These are phyloP conservation scores for Gila orcuttii DNA, from an alignment of 2,113 vertebrate species.

Conservation along the genomic window DNA sequence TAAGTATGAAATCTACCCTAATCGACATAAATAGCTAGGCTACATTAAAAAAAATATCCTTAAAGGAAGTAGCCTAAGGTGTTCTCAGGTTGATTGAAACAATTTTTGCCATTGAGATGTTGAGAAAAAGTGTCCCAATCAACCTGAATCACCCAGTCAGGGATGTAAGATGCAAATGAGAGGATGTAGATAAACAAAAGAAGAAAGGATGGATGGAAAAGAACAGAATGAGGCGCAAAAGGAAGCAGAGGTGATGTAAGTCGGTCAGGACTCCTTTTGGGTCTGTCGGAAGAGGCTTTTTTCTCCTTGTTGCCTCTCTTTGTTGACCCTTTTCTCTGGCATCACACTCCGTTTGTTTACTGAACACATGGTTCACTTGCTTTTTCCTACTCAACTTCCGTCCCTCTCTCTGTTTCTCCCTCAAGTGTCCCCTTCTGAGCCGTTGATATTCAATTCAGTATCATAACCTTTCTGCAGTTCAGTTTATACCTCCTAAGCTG, in stretches of 20 bases:
- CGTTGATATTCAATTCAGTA: constrained; percentile 51
- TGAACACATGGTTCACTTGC: constrained; percentile 22
- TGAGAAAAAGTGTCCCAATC: no score
- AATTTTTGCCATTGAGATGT: no score
- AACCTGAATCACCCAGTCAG: background rate
- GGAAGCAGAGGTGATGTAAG: background rate
- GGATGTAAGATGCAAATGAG: constrained; percentile 31
- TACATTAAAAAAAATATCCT: no score
- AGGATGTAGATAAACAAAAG: constrained; percentile 12
- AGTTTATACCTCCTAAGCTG: background rate
- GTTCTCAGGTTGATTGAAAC: no score
- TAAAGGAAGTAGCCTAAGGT: no score
- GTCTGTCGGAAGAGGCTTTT: constrained; percentile 49
- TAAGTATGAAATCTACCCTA: background rate
- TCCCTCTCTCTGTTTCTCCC: constrained; percentile 34
- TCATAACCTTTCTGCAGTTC: background rate
- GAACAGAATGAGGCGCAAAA: background rate
- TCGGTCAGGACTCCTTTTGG: constrained; percentile 48
- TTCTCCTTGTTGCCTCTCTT: constrained; percentile 41
- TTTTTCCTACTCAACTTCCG: background rate
- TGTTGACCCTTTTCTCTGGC: constrained; percentile 47
- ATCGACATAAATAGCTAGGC: no score
- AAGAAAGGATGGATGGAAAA: constrained; percentile 25
- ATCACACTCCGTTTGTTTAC: constrained; percentile 46
- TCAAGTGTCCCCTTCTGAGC: constrained; percentile 12